Base-by-base conservation (phyloP, 2,888 invertebrate species). In the Andrena fulva region DNA sequence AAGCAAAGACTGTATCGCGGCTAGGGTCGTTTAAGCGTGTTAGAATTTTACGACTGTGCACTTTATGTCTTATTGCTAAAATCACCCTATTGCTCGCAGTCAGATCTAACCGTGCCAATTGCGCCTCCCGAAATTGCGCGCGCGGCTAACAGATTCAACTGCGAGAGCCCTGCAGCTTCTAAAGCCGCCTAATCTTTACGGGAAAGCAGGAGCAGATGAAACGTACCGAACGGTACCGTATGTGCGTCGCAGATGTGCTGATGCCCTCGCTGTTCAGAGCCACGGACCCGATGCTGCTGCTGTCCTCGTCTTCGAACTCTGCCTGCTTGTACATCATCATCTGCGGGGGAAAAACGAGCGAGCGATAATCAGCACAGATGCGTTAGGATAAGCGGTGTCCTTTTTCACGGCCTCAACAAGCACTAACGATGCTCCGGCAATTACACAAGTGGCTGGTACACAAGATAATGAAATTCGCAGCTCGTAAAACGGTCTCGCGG, bases 291-390 rank as follows among this genome's bases (percentile, higher is more conserved):
- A 97, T 96, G 91, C 97, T 97, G 89, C 96, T 97, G 29, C 96
- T 96, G 92, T 98, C 98, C 86, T 97, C 97, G 91, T 97, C 97
- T 93, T 97, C 97, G 91, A 98, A 97, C 90, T 97, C 97, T 31
- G 97, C 97, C 94, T 97, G 97, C 94, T 97, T 97, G 93, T 98
- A 98, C 86, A 97, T 96, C 89, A 97, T 97, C 98, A 98, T 98
- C 98, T 98, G 31, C 16, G 12, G 16, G 12, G 12, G 20, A 27
- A 42, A 31, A 24, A 6, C 35, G 4, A 10, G 1, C 10, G 20
- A 64, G 12, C 5, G 20, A 20, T 69, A 20, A 48, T 64, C n/a
- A 20, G 24, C 20, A 5, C 16, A 20, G 12, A 52, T 5, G 24
- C 31, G 16, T 16, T 8, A 8, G 2, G 20, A 52, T 0, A 8